Percentiles rank a stretch among this genome's conserved stretches.
These are phyloP conservation scores for Phaethornis superciliosus DNA, from an alignment of 2,113 vertebrate genomes.

Conservation along the genomic window DNA sequence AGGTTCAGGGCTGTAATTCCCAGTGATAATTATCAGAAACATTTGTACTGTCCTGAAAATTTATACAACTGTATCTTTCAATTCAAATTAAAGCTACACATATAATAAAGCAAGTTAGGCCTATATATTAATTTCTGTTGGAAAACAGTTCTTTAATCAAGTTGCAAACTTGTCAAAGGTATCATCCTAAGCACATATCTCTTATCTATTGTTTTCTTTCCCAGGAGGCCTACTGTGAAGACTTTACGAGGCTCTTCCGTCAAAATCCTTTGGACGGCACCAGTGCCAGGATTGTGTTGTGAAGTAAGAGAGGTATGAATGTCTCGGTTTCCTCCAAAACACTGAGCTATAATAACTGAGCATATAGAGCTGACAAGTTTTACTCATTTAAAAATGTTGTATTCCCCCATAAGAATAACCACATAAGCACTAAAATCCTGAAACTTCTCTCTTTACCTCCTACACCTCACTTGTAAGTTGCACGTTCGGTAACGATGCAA, in stretches of 20 bases:
- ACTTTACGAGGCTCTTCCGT: background rate
- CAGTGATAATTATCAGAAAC: background rate
- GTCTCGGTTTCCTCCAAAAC: background rate
- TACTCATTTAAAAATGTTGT: background rate
- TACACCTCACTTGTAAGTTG: background rate
- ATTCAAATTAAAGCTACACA: background rate
- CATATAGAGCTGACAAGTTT: background rate
- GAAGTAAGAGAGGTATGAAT: background rate
- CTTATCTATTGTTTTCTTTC: background rate
- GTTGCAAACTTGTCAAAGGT: background rate
- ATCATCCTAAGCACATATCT: background rate
- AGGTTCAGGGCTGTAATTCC: background rate
- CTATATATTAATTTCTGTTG: background rate
- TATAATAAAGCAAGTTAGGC: background rate
- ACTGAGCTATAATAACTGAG: background rate
- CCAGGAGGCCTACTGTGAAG: background rate
- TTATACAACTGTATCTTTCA: background rate
- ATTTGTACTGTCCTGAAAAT: background rate
- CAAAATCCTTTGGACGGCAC: background rate
- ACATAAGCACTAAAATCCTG: rapidly evolving
- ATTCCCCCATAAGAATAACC: background rate
- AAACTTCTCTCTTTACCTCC: background rate
- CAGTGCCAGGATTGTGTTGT: background rate
- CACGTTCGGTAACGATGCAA: too few relatives aligned
- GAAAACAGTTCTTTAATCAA: background rate